Percentiles rank a stretch among this genome's conserved stretches.
Evolutionary conservation across 2,113 vertebrate species (phyloP).

Genomic region (Pseudonaja textilis): DNA sequence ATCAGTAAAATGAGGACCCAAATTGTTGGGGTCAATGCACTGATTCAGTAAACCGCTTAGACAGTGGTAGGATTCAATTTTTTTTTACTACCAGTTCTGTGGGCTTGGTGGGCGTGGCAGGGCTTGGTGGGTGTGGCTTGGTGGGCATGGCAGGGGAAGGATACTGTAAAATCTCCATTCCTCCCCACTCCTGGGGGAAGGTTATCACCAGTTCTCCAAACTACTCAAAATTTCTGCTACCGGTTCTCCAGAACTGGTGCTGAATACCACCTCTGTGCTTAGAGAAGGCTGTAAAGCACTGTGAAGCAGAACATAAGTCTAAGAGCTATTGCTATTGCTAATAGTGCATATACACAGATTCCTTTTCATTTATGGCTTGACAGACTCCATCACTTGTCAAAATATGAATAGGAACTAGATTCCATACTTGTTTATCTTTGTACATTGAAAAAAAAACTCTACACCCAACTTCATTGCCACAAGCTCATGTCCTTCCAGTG

Average conservation of each 20-base stretch:
- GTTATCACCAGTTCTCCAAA: too few species aligned
- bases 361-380: not conserved
- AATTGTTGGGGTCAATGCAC: not conserved
- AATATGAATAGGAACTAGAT: not conserved
- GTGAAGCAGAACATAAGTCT: not conserved
- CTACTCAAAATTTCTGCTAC: too few species aligned
- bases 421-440: not conserved
- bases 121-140: too few species aligned
- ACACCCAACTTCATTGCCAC: not conserved
- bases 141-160: too few species aligned
- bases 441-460: not conserved
- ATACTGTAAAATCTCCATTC: too few species aligned
- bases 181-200: too few species aligned
- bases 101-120: too few species aligned
- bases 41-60: not conserved
- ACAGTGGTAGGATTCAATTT: too few species aligned
- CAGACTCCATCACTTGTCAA: not conserved
- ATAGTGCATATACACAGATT: not conserved
- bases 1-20: not conserved
- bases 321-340: not conserved
- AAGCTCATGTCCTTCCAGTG: not conserved
- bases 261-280: not conserved
- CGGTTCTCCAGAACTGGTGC: too few species aligned
- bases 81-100: too few species aligned
- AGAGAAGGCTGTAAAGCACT: not conserved